Evolutionary conservation across 2,797 vertebrate species (phyloP).

Genomic region (Zonotrichia albicollis): DNA sequence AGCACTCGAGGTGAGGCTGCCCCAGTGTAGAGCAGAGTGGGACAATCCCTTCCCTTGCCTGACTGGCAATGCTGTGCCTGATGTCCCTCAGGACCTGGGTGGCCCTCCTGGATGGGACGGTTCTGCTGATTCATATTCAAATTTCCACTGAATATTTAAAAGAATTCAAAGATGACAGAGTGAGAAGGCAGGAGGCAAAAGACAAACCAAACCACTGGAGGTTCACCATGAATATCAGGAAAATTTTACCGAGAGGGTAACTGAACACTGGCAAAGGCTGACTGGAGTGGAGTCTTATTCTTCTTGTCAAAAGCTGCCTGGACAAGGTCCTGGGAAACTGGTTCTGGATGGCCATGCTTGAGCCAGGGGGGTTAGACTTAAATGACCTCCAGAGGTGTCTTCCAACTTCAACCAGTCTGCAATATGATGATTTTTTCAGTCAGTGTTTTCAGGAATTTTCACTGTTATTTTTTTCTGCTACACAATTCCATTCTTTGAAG

Average conservation of each 20-base stretch:
- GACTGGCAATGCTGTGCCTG: fast-evolving
- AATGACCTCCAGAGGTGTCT: background rate
- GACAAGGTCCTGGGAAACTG: background rate
- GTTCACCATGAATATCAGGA: background rate
- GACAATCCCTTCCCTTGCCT: background rate
- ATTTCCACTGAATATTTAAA: background rate
- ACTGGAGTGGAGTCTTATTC: too few species aligned
- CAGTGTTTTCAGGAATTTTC: background rate
- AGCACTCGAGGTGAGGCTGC: fast-evolving
- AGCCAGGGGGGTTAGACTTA: background rate
- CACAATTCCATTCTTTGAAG: background rate
- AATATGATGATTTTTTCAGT: background rate
- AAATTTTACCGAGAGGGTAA: background rate
- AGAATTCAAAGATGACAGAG: background rate
- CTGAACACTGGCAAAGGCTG: background rate
- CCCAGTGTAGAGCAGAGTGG: fast-evolving
- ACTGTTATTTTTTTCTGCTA: background rate
- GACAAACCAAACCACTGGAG: background rate
- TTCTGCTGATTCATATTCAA: fast-evolving
- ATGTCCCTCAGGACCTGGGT: fast-evolving
- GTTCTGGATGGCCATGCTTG: background rate
- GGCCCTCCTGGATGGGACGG: background rate
- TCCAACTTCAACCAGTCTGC: background rate
- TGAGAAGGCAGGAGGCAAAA: background rate
- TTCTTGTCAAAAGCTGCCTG: background rate